Base-by-base conservation (phyloP, 2,113 vertebrate species). In the Equus przewalskii region DNA sequence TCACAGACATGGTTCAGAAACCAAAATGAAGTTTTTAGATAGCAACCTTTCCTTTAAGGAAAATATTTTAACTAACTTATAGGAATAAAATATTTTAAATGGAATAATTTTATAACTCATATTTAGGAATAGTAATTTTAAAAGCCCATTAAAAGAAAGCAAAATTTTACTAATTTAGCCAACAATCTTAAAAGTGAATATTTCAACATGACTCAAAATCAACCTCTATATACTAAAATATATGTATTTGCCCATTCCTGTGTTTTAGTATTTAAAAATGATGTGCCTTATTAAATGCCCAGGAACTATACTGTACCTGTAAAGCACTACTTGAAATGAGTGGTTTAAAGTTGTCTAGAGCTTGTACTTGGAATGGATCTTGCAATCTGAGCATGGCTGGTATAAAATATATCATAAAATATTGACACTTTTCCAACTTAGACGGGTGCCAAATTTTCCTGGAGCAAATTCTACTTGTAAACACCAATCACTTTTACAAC, bases 401-500 rank as follows among this genome's bases (percentile, higher is more conserved):
- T 58, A 85, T 90, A 51, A 69, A 85, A 64, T 78, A 84, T 72
- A 58, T 19, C 33, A 93, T 97, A 87, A 97, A 92, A 87, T 81
- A 89, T 36, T 96, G 89, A 97, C 82, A 97, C 7, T 49, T 93
- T 97, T 96, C 96, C 93, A 97, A 80, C 41, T 91, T 92, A 80
- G 94, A 96, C 51, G 64, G 36, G 26, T 97, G 94, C 90, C 90
- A 97, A 93, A 85, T 97, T 97, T 97, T 96, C 60, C 62, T 81
- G 41, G 72, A 92, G 83, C n/a, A 95, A 98, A 97, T 82, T 97
- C 62, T 87, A 95, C 92, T 97, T 94, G 60, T 96, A 98, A 97
- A 97, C 94, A 95, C 75, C 84, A 98, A 85, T 97, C 73, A 95
- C 93, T 97, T 97, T 95, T 97, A 96, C 44, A 95, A 94, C 86